Evolutionary conservation across 2,797 vertebrate genomes (phyloP).

Genomic region (Oryzias dopingdopingensis): DNA sequence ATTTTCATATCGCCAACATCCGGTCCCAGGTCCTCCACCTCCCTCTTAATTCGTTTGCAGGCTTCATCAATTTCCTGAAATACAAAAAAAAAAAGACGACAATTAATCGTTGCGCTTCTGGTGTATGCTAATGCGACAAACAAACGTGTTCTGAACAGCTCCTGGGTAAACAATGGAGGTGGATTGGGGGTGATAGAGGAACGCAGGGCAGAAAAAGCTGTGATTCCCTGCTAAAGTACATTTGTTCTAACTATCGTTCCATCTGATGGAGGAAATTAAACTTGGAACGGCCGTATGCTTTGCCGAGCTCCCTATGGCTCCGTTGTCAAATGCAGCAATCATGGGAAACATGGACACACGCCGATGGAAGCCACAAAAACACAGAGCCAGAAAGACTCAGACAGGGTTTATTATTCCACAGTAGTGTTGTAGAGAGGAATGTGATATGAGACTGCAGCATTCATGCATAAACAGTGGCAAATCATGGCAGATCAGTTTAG

Average conservation of each 20-base stretch:
- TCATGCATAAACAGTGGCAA: constrained; percentile 79
- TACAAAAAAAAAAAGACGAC: constrained; percentile 10
- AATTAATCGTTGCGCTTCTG: constrained; percentile 34
- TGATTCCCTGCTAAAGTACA: constrained; percentile 68
- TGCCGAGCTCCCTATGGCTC: constrained; percentile 75
- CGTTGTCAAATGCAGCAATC: constrained; percentile 78
- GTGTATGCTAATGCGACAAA: constrained; percentile 30
- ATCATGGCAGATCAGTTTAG: constrained; percentile 81
- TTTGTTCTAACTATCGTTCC: constrained; percentile 76
- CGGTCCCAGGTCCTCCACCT: constrained; percentile 94
- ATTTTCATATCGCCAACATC: constrained; percentile 97
- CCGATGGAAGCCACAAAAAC: constrained; percentile 32
- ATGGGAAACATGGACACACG: constrained; percentile 61
- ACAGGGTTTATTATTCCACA: constrained; percentile 77
- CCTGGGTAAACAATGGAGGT: constrained; percentile 42
- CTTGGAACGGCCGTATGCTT: constrained; percentile 71
- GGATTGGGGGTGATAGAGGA: constrained; percentile 24
- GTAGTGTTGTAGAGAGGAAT: constrained; percentile 71
- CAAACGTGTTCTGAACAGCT: constrained; percentile 41
- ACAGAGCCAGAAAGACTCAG: constrained; percentile 55
- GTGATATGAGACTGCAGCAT: constrained; percentile 75
- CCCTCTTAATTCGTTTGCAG: constrained; percentile 95
- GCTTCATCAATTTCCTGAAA: constrained; percentile 94
- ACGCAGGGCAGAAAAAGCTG: constrained; percentile 39
- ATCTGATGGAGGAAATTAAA: constrained; percentile 80